Conservation (phyloP, 2,888 invertebrate species). For the Ennomos fuscantarius region DNA sequence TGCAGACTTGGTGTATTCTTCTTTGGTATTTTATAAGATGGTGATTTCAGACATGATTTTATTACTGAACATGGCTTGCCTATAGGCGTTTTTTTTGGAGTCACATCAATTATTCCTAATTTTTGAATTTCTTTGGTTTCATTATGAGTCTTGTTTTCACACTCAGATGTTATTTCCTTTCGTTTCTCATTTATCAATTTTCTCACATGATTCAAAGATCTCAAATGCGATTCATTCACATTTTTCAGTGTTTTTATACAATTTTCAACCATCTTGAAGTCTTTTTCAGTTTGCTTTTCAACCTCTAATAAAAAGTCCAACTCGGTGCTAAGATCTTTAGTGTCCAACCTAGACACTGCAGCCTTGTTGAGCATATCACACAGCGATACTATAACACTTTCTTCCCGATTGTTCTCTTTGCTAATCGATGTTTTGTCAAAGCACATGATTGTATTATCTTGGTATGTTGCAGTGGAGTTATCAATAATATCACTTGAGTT, state of each 20-base stretch:
- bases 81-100: slow-evolving; percentile 42
- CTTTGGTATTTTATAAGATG: slow-evolving; percentile 72
- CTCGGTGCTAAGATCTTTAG: slow-evolving; percentile 51
- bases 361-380: slow-evolving; percentile 72
- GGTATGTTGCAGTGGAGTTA: slow-evolving; percentile 44
- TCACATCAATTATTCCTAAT: slow-evolving; percentile 29
- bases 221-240: slow-evolving; percentile 61
- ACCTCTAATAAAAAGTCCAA: slow-evolving; percentile 59
- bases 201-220: slow-evolving; percentile 57
- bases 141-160: slow-evolving; percentile 43
- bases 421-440: slow-evolving; percentile 57
- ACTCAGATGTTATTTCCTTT: slow-evolving; percentile 35
- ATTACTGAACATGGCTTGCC: slow-evolving; percentile 59
- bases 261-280: slow-evolving; percentile 62
- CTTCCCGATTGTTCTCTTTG: slow-evolving; percentile 59
- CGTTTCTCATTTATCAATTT: slow-evolving; percentile 60
- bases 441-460: slow-evolving; percentile 69
- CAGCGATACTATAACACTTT: slow-evolving; percentile 69
- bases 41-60: slow-evolving; percentile 60
- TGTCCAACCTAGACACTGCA: slow-evolving; percentile 53
- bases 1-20: slow-evolving; percentile 58
- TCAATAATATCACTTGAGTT: slow-evolving; percentile 58
- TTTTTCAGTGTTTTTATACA: slow-evolving; percentile 54
- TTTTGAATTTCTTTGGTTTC: slow-evolving; percentile 42
- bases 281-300: slow-evolving; percentile 57